Base-by-base conservation (phyloP, 1,140 invertebrate genomes). In the Eriosoma lanigerum region DNA sequence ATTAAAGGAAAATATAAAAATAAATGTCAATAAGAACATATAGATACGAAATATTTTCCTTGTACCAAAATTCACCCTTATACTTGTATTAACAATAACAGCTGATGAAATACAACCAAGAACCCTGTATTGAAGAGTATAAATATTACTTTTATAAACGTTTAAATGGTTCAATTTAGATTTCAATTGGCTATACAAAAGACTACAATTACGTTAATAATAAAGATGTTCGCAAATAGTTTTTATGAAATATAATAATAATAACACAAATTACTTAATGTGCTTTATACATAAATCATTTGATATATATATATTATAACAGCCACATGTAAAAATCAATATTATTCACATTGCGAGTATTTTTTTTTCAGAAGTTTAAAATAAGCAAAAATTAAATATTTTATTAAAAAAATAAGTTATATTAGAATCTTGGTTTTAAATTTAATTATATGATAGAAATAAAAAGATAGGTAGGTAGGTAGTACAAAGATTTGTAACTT, bases 51-150 rank as follows among this genome's bases (percentile, higher is more conserved):
- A 68, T 48, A n/a, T 68, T 68, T 48, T 2, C 21, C 13, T 48
- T 24, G 8, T 38, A 38, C 8, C 44, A 6, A 4, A 48, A 46
- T 21, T 12, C 38, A 24, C 13, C n/a, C n/a, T 24, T 17, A 3
- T 15, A 8, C 19, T n/a, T 68, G 2, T 24, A 68, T n/a, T 48
- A n/a, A 6, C 24, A 68, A 68, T n/a, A 68, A 48, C 66, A 48
- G 66, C 44, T 68, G 64, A 68, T 68, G 15, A 68, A 68, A 68
- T 68, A 38, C 19, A 48, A 44, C 21, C 21, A 68, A 24, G 62
- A 68, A 46, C 66, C 1, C 38, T 68, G n/a, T 38, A 21, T n/a
- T 24, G 38, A 68, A 46, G 44, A 68, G 13, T 68, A 68, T 68
- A 68, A 68, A 68, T 68, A 24, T 46, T 44, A 46, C 64, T 68